These are phyloP conservation scores for Acleris literana DNA, from an alignment of 2,888 invertebrate species.

Conservation along the genomic window DNA sequence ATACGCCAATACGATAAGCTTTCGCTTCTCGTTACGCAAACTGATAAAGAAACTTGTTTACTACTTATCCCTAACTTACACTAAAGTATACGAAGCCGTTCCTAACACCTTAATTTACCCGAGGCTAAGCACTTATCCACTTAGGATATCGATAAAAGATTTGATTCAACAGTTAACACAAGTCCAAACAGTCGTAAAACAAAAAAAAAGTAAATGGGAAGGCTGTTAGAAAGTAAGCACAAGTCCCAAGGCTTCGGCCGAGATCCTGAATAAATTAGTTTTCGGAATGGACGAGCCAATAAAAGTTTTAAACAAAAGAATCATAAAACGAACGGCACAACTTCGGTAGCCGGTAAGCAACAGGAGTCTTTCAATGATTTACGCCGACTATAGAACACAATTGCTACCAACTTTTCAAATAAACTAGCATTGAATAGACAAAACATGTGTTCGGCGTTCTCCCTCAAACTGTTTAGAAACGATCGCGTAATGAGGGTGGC, in stretches of 20 bases:
- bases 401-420: conserved; percentile 75
- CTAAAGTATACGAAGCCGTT: conserved; percentile 12
- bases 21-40: conserved; percentile 22
- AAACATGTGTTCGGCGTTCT: conserved; percentile 64
- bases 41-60: conserved; percentile 21
- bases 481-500: conserved; percentile 44
- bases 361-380: conserved; percentile 77
- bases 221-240: conserved; percentile 60
- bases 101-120: conserved; percentile 34
- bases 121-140: conserved; percentile 32
- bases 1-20: conserved; percentile 28
- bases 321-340: conserved; percentile 77
- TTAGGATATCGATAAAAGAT: conserved; percentile 43
- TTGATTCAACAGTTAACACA: conserved; percentile 47
- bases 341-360: conserved; percentile 72
- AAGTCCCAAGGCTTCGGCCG: conserved; percentile 70
- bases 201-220: conserved; percentile 58
- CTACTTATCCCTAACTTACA: conserved; percentile 8
- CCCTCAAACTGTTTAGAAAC: conserved; percentile 45
- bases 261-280: conserved; percentile 81
- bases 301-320: conserved; percentile 83
- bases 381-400: conserved; percentile 71
- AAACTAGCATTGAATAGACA: conserved; percentile 73
- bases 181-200: conserved; percentile 65
- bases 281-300: conserved; percentile 76